Conservation (phyloP, 1,140 invertebrate species). For the Tribolium castaneum region DNA sequence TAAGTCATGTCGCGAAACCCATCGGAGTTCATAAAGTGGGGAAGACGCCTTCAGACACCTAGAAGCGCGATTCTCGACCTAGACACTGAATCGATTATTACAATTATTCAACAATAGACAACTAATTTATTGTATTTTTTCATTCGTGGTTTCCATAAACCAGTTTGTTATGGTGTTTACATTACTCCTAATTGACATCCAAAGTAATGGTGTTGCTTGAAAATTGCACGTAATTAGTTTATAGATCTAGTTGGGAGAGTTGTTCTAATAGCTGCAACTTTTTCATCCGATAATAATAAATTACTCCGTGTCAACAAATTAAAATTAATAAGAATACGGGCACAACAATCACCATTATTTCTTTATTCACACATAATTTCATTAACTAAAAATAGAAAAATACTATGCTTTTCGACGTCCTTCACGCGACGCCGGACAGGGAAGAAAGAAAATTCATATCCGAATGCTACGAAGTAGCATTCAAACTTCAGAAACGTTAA, state of each 20-base stretch:
- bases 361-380: not conserved
- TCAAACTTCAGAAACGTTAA: not conserved
- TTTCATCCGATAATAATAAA: conserved; percentile 21
- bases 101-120: conserved; percentile 13
- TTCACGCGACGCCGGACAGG: not conserved
- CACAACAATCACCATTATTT: not conserved
- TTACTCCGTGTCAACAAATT: conserved; percentile 23
- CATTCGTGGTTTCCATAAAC: not conserved
- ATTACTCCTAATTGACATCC: conserved; percentile 20
- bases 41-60: conserved; percentile 30
- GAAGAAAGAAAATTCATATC: conserved; percentile 25
- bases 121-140: conserved; percentile 8
- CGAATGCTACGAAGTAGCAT: not conserved
- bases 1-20: conserved; percentile 17
- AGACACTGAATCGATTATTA: conserved; percentile 20
- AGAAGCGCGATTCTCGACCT: conserved; percentile 9
- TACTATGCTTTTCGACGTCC: not conserved
- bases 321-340: conserved; percentile 8
- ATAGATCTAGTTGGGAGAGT: conserved; percentile 13
- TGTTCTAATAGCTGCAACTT: conserved; percentile 9
- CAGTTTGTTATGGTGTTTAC: not conserved
- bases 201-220: conserved; percentile 14
- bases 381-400: not conserved
- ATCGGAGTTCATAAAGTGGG: conserved; percentile 12
- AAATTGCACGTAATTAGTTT: conserved; percentile 26